A percentile compares a stretch with the other conserved stretches of the same genome.
phyloP scores from a whole-genome alignment of 1,140 invertebrate species.

The Brachionus rubens region DNA sequence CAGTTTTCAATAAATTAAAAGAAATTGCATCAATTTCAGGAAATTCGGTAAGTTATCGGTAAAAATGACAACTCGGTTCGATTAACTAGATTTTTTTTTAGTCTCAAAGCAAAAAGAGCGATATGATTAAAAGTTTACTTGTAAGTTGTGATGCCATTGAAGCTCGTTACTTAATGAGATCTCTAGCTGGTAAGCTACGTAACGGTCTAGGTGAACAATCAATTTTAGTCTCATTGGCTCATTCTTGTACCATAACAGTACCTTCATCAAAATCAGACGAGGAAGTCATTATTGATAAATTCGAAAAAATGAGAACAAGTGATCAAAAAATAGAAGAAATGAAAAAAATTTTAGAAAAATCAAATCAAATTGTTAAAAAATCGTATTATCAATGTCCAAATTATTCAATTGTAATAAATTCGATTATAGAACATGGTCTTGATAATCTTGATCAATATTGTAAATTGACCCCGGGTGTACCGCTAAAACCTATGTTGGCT shows the following conservation, averaged over 20 bases:
- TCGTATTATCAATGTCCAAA: conserved; percentile 83
- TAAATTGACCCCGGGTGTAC: conserved; percentile 79
- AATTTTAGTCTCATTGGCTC: conserved; percentile 78
- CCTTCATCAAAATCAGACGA: neutral
- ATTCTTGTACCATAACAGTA: conserved; percentile 68
- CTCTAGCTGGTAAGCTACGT: conserved; percentile 84
- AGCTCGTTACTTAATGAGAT: conserved; percentile 85
- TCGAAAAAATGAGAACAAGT: conserved; percentile 22
- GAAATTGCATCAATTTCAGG: conserved; percentile 86
- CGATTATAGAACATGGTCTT: conserved; percentile 64
- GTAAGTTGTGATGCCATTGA: conserved; percentile 86
- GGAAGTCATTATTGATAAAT: conserved; percentile 13
- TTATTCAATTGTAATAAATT: conserved; percentile 80
- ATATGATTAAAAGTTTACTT: conserved; percentile 84
- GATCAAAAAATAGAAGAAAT: conserved; percentile 3
- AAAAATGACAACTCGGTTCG: neutral
- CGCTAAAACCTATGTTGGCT: conserved; percentile 96
- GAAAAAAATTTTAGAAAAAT: conserved; percentile 39
- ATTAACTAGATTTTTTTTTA: conserved; percentile 54
- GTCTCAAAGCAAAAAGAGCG: conserved; percentile 72
- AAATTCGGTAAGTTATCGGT: conserved; percentile 65
- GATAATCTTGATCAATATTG: conserved; percentile 75
- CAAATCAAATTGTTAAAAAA: conserved; percentile 18
- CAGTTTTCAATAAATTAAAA: conserved; percentile 79
- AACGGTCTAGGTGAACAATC: conserved; percentile 96